A percentile compares a stretch with the other conserved stretches of the same genome.
Evolutionary conservation across 2,797 vertebrate species (phyloP).

Genomic region (Oreortyx pictus): DNA sequence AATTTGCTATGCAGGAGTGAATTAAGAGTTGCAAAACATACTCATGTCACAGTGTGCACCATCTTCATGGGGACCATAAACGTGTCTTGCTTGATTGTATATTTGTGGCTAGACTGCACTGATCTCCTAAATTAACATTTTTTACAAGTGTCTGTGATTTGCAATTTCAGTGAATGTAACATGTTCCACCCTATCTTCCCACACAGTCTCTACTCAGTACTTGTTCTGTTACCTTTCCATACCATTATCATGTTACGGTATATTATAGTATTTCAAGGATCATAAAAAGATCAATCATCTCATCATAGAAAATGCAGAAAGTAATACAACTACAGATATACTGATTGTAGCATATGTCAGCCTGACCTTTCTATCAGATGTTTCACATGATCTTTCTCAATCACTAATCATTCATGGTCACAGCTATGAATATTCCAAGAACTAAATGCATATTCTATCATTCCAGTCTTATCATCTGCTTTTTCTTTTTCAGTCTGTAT

Average conservation of each 20-base stretch:
- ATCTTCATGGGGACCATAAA: not conserved
- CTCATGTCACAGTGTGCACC: not conserved
- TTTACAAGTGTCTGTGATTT: not conserved
- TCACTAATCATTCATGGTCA: not conserved
- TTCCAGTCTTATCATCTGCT: not conserved
- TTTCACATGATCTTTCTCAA: not conserved
- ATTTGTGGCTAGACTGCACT: not conserved
- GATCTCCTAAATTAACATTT: not conserved
- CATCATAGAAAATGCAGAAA: not conserved
- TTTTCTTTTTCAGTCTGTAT: not conserved
- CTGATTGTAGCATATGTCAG: not conserved
- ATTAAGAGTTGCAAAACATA: not conserved
- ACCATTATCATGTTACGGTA: not conserved
- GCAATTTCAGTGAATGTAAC: not conserved
- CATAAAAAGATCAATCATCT: not conserved
- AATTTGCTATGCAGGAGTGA: not conserved
- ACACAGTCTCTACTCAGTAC: not conserved
- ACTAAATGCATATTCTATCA: not conserved
- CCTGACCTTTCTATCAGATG: not conserved
- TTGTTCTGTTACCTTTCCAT: not conserved
- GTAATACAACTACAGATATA: not conserved
- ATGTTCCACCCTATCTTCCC: not conserved
- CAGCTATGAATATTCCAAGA: not conserved
- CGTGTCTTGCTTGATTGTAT: not conserved
- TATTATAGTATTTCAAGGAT: not conserved